Base-by-base conservation (phyloP, 2,797 vertebrate genomes). In the Synanceia verrucosa region DNA sequence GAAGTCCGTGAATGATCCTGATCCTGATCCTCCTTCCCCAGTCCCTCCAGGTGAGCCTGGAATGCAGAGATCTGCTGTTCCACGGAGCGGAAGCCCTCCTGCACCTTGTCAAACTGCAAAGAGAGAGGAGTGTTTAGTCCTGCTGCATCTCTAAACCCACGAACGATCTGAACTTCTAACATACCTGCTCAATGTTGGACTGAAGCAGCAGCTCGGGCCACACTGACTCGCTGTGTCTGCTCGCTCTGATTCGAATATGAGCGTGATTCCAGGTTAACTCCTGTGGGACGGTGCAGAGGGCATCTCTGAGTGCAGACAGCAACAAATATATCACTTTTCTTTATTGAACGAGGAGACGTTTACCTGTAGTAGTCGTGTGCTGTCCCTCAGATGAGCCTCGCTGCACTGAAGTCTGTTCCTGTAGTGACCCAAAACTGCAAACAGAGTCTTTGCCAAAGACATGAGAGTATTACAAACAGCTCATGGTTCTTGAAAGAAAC, bases 111-210 rank as follows among this genome's bases (percentile, higher is more conserved):
- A 89, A 94, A 92, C 94, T 95, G 87, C 3, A n/a, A 55, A 5
- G 14, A 76, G 68, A 76, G 29, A 51, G 18, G 43, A 9, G 14
- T 34, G 48, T 78, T 81, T 9, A 74, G 12, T 29, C 33, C 24
- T 18, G n/a, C 6, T 23, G 33, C 4, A 2, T 1, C 55, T 44
- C 2, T 46, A 29, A 70, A 68, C 14, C 21, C 14, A 34, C 12
- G 16, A 65, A 60, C 19, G 61, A 28, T 47, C 31, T 65, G 44
- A 6, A 47, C 31, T 55, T 59, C 4, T n/a, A 56, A 2, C 29
- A 33, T 84, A 95, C 94, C 94, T 94, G 90, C 63, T 93, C 90
- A 5, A 91, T 92, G 88, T 93, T 94, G 55, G 85, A 74, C 89
- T 94, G 92, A 18, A 93, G 91, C 68, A 95, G 29, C 46, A 90